Percentiles rank a stretch among this genome's conserved stretches.
Evolutionary conservation across 2,888 invertebrate species (phyloP).

Genomic region (Dascillus cervinus): DNA sequence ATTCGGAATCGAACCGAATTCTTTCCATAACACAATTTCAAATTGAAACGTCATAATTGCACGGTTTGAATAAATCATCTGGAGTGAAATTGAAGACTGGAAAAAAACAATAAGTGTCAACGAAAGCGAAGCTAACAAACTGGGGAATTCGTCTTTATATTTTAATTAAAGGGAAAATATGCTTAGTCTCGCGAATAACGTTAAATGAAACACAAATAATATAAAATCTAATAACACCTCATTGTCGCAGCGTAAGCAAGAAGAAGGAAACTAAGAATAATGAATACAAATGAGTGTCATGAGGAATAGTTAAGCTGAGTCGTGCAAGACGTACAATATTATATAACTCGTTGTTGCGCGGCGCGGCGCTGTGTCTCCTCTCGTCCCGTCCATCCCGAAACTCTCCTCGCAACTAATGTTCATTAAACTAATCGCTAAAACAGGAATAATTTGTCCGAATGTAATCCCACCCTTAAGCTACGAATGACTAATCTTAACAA

Average conservation of each 20-base stretch:
- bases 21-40: no score
- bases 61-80: no score
- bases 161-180: constrained; percentile 14
- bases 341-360: no score
- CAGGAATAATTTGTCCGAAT: constrained; percentile 39
- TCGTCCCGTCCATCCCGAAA: constrained; percentile 15
- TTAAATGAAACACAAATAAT: constrained; percentile 19
- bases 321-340: constrained; percentile 7
- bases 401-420: constrained; percentile 30
- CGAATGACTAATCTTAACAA: constrained; percentile 40
- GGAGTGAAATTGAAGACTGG: no score
- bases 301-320: constrained; percentile 16
- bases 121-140: no score
- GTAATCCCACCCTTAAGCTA: constrained; percentile 33
- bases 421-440: constrained; percentile 40
- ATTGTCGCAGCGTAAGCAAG: constrained; percentile 18
- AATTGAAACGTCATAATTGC: no score
- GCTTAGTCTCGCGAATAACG: constrained; percentile 9
- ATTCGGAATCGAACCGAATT: no score
- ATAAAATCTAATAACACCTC: constrained; percentile 23
- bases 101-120: no score
- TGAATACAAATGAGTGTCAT: constrained; percentile 27
- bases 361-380: no score
- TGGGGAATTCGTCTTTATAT: no score
- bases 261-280: constrained; percentile 26